Percentiles rank a stretch among this genome's conserved stretches.
Evolutionary conservation across 2,888 invertebrate genomes (phyloP).

Genomic region (Ophion costatus): DNA sequence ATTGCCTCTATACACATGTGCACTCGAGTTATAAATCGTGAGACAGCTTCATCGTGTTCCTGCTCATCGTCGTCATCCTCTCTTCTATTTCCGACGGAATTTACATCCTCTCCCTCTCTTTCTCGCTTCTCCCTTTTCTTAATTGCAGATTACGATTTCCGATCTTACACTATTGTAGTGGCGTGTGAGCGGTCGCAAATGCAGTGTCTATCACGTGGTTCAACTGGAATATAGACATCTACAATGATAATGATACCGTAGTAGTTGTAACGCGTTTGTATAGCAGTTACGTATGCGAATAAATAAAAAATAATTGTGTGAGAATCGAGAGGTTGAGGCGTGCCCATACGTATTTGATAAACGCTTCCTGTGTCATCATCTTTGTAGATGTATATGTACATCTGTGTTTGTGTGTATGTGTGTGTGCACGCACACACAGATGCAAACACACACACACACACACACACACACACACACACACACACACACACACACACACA

Average conservation of each 20-base stretch:
- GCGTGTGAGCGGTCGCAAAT: conserved; percentile 62
- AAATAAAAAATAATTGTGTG: conserved; percentile 48
- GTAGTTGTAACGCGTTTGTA: conserved; percentile 30
- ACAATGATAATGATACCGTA: conserved; percentile 34
- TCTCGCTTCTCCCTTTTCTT: conserved; percentile 51
- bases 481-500: too few species aligned
- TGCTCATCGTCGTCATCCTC: conserved; percentile 20
- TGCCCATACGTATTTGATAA: conserved; percentile 65
- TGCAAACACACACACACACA: too few species aligned
- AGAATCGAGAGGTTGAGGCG: conserved; percentile 60
- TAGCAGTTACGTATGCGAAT: conserved; percentile 4
- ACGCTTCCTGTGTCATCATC: conserved; percentile 54
- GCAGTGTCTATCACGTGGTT: conserved; percentile 58
- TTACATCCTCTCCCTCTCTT: not conserved
- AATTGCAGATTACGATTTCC: conserved; percentile 64
- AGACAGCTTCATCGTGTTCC: conserved; percentile 37
- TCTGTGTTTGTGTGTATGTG: too few species aligned
- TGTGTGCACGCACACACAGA: too few species aligned
- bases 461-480: too few species aligned
- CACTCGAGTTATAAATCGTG: not conserved
- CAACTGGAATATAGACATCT: not conserved
- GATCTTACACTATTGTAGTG: conserved; percentile 59
- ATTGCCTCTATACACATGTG: not conserved
- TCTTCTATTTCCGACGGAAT: not conserved
- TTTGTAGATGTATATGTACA: too few species aligned